phyloP scores from a whole-genome alignment of 2,113 vertebrate genomes.

The Ctenodactylus gundi region DNA sequence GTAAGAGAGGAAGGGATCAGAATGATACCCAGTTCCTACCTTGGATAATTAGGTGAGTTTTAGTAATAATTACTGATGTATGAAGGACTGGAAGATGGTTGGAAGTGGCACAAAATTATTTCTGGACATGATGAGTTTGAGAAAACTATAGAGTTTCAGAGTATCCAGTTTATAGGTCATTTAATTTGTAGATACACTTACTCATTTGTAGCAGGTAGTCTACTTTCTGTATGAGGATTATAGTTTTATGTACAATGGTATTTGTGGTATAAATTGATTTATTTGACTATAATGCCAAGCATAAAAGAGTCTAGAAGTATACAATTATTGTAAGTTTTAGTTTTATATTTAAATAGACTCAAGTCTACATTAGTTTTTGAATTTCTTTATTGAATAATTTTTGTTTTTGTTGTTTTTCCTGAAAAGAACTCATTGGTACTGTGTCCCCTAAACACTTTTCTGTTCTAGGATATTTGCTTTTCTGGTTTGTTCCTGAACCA shows the following conservation, averaged over 20 bases:
- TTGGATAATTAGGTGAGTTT: not conserved
- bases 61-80: not conserved
- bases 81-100: not conserved
- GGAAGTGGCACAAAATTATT: not conserved
- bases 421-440: not conserved
- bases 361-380: not conserved
- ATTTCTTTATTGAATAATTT: constrained; percentile 2
- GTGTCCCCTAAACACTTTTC: not conserved
- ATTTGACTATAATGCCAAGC: not conserved
- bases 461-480: not conserved
- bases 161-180: not conserved
- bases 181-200: not conserved
- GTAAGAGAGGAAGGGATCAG: not conserved
- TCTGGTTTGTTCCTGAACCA: constrained; percentile 1
- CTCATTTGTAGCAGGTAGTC: not conserved
- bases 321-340: not conserved
- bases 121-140: not conserved
- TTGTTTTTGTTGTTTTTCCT: not conserved
- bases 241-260: not conserved
- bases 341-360: constrained; percentile 21
- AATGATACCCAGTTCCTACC: not conserved
- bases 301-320: not conserved
- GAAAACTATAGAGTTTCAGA: not conserved
- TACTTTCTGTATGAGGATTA: not conserved
- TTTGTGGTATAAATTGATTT: not conserved